Conservation (phyloP, 2,113 vertebrate species). For the Apodemus sylvaticus region DNA sequence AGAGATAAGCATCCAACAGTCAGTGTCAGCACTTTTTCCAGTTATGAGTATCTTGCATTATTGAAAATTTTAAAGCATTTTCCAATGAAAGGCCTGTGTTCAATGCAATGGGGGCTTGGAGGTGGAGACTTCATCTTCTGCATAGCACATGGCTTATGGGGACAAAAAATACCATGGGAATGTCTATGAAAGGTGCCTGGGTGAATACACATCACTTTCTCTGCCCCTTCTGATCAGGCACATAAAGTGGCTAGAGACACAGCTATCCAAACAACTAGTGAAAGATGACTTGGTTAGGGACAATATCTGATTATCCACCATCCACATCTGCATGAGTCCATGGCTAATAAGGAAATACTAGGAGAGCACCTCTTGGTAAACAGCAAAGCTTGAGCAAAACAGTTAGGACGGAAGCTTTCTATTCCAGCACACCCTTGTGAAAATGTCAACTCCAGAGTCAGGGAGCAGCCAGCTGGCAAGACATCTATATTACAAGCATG, state of each 20-base stretch:
- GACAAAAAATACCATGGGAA: neutral
- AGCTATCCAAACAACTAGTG: neutral
- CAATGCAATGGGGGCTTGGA: neutral
- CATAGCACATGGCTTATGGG: neutral
- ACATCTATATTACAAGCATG: neutral
- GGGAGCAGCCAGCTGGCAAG: neutral
- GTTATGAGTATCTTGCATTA: neutral
- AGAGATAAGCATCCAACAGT: neutral
- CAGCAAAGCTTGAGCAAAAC: neutral
- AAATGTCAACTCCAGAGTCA: neutral
- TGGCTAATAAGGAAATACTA: neutral
- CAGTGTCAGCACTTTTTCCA: neutral
- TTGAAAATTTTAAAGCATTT: conserved; percentile 52
- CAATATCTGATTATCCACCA: neutral
- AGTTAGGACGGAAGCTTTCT: neutral
- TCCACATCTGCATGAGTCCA: neutral
- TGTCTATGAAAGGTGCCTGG: neutral
- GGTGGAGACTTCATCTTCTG: neutral
- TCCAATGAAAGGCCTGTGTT: neutral
- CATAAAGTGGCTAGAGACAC: neutral
- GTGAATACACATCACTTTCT: neutral
- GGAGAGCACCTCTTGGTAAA: neutral
- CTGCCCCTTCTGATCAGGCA: neutral
- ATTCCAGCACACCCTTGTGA: neutral
- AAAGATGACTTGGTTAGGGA: neutral